phyloP scores from a whole-genome alignment of 2,888 invertebrate genomes.

The Drosophila robusta region DNA sequence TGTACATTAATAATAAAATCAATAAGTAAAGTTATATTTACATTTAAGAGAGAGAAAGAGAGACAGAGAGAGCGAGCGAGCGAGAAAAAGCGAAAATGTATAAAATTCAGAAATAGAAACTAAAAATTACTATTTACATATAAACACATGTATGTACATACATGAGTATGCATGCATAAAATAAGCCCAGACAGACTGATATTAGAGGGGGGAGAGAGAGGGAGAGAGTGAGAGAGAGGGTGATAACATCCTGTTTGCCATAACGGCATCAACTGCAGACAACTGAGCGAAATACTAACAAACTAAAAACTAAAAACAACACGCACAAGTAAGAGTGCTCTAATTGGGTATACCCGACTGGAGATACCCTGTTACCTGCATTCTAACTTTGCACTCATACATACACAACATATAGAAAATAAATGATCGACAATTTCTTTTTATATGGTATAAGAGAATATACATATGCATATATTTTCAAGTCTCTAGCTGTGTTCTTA shows the following conservation, averaged over 20 bases:
- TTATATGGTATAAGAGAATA: no score
- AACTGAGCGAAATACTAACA: slow-evolving; percentile 13
- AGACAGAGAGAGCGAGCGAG: not conserved
- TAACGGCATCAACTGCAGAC: slow-evolving; percentile 41
- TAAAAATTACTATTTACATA: not conserved
- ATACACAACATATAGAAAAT: no score
- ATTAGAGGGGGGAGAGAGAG: not conserved
- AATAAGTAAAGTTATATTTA: not conserved
- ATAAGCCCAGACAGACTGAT: not conserved
- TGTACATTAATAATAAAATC: not conserved
- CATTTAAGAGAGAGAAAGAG: slow-evolving; percentile 1
- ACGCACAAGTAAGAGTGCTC: no score
- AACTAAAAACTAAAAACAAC: slow-evolving; percentile 10
- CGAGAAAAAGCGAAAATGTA: not conserved
- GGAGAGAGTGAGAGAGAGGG: not conserved
- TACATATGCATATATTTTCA: no score
- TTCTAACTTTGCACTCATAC: no score
- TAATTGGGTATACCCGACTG: no score
- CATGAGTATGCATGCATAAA: slow-evolving; percentile 3
- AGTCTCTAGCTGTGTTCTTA: no score
- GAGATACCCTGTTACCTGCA: no score
- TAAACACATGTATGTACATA: not conserved
- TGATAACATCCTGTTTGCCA: slow-evolving; percentile 55
- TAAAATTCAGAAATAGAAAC: not conserved
- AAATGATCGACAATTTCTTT: no score